These are phyloP conservation scores for Drosophila nr. perissopoda DNA, from an alignment of 2,888 invertebrate species.

Conservation along the genomic window DNA sequence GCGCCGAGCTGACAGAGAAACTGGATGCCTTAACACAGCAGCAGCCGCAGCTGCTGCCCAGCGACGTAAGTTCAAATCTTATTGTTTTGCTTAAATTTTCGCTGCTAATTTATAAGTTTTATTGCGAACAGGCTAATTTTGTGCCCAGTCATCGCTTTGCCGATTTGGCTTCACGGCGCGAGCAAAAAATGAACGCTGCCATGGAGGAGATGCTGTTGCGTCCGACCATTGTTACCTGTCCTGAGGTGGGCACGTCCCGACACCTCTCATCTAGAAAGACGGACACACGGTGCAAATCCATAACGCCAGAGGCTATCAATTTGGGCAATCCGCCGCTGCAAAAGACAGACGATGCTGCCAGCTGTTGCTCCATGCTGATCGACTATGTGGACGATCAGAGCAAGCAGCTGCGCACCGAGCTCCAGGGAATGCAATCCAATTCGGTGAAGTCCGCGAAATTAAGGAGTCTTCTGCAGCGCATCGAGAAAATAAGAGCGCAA, in stretches of 20 bases:
- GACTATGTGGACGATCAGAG: slow-evolving; percentile 83
- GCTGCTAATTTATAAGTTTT: neutral
- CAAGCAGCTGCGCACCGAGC: slow-evolving; percentile 78
- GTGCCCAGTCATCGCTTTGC: slow-evolving; percentile 85
- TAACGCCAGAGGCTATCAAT: slow-evolving; percentile 55
- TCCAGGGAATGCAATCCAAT: slow-evolving; percentile 65
- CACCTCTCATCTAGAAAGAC: neutral
- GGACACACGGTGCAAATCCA: slow-evolving; percentile 6
- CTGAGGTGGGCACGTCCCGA: slow-evolving; percentile 58
- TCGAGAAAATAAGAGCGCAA: slow-evolving; percentile 77
- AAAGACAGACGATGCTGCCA: slow-evolving; percentile 58
- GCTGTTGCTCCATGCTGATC: slow-evolving; percentile 81
- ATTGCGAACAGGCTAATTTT: slow-evolving; percentile 80
- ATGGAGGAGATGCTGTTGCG: slow-evolving; percentile 85
- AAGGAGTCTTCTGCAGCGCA: slow-evolving; percentile 72
- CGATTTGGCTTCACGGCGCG: slow-evolving; percentile 84
- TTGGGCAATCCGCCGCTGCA: slow-evolving; percentile 54
- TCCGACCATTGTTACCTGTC: slow-evolving; percentile 83
- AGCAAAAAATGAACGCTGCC: slow-evolving; percentile 86
- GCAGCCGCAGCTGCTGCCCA: slow-evolving; percentile 70
- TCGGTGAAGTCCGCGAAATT: slow-evolving; percentile 70
- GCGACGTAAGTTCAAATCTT: slow-evolving; percentile 67
- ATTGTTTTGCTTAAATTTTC: neutral
- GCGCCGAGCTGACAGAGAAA: slow-evolving; percentile 85
- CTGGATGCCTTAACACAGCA: slow-evolving; percentile 85